Evolutionary conservation across 2,113 vertebrate genomes (phyloP).

Genomic region (Myodes glareolus): DNA sequence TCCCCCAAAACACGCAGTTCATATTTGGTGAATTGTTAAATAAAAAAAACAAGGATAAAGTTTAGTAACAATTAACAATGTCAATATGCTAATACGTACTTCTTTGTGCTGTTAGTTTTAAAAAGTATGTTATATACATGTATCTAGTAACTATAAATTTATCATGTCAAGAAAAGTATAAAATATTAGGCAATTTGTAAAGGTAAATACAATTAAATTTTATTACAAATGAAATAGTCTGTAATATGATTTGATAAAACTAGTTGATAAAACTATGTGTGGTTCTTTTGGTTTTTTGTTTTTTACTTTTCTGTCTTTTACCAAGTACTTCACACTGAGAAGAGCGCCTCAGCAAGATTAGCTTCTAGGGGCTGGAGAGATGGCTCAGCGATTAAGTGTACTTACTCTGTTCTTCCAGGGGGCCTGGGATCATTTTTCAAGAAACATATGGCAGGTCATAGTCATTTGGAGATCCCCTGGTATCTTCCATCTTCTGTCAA

Average conservation of each 20-base stretch:
- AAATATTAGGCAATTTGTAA: not conserved
- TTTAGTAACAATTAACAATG: not conserved
- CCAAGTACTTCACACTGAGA: not conserved
- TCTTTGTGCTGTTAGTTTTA: not conserved
- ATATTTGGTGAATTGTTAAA: not conserved
- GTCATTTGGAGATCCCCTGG: not conserved
- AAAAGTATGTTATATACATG: not conserved
- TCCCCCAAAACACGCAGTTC: not conserved
- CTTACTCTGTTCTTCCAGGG: not conserved
- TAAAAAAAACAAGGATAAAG: not conserved
- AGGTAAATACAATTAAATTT: not conserved
- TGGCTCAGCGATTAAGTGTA: not conserved
- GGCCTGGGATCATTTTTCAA: not conserved
- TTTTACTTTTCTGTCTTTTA: not conserved
- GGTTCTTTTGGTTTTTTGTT: not conserved
- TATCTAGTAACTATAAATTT: not conserved
- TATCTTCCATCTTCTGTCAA: not conserved
- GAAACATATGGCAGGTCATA: not conserved
- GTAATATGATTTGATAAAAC: conserved; percentile 3
- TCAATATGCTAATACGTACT: not conserved
- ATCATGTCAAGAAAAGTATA: not conserved
- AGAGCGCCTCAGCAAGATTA: not conserved
- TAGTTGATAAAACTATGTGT: no score
- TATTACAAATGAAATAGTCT: not conserved
- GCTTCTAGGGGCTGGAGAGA: not conserved